These are phyloP conservation scores for Gavialis gangeticus DNA, from an alignment of 2,113 vertebrate genomes.

Conservation along the genomic window DNA sequence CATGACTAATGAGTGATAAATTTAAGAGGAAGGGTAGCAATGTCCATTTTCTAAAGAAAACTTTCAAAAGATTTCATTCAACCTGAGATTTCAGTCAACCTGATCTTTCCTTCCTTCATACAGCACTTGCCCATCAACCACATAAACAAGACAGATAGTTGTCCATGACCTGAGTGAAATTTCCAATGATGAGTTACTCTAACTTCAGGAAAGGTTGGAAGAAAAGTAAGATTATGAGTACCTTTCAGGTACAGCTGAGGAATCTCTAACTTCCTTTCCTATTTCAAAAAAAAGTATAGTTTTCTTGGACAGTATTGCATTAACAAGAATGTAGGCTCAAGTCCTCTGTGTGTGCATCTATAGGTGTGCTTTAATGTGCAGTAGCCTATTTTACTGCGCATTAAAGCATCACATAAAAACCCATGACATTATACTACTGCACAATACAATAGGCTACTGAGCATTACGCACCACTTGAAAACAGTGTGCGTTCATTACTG, in stretches of 20 bases:
- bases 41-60: not conserved
- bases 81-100: not conserved
- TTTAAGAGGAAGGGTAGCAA: not conserved
- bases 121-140: rapidly evolving
- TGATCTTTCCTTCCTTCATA: not conserved
- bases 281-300: not conserved
- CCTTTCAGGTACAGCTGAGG: not conserved
- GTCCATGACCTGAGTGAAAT: not conserved
- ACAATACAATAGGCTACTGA: no score
- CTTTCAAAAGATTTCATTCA: not conserved
- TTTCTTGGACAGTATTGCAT: not conserved
- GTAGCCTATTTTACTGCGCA: no score
- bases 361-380: no score
- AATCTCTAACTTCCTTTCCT: not conserved
- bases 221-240: not conserved
- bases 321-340: not conserved
- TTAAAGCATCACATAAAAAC: no score
- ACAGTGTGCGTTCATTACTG: no score
- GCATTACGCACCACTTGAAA: no score
- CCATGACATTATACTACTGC: no score
- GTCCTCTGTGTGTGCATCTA: no score
- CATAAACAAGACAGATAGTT: not conserved
- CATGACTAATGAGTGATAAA: not conserved
- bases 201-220: not conserved
- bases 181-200: not conserved